These are phyloP conservation scores for Acanthosepion pharaonis DNA, from an alignment of 2,888 invertebrate species.

Conservation along the genomic window DNA sequence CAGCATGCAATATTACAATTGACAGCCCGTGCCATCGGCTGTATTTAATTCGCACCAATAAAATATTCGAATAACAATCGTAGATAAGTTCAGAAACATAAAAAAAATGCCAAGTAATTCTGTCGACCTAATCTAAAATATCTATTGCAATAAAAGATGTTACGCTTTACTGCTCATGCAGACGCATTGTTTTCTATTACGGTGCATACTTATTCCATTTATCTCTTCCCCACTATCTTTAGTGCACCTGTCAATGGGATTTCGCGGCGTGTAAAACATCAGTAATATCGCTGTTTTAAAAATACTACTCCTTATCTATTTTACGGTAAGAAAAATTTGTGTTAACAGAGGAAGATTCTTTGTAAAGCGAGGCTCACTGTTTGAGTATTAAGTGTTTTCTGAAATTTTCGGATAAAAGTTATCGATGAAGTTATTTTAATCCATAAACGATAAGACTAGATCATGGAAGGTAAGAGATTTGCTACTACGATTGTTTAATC, in stretches of 20 bases:
- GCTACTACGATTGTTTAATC: no score
- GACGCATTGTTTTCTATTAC: not conserved
- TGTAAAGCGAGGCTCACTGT: not conserved
- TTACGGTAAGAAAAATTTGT: not conserved
- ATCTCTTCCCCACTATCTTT: not conserved
- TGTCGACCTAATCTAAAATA: not conserved
- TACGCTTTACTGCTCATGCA: not conserved
- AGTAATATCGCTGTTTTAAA: constrained; percentile 33
- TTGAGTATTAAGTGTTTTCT: not conserved
- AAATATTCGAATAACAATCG: not conserved
- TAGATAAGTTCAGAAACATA: not conserved
- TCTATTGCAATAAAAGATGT: constrained; percentile 8
- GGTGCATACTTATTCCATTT: not conserved
- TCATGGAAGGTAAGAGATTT: no score
- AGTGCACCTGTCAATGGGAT: not conserved
- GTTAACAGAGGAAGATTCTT: not conserved
- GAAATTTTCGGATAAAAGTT: not conserved
- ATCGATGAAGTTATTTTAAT: not conserved
- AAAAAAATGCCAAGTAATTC: not conserved
- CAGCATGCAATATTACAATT: not conserved
- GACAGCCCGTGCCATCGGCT: not conserved
- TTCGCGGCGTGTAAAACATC: not conserved
- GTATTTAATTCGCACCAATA: not conserved
- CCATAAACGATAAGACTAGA: no score
- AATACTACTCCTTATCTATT: not conserved